A percentile compares a stretch with the other conserved stretches of the same genome.
Evolutionary conservation across 1,140 invertebrate genomes (phyloP).

Genomic region (Adoxophyes honmai): DNA sequence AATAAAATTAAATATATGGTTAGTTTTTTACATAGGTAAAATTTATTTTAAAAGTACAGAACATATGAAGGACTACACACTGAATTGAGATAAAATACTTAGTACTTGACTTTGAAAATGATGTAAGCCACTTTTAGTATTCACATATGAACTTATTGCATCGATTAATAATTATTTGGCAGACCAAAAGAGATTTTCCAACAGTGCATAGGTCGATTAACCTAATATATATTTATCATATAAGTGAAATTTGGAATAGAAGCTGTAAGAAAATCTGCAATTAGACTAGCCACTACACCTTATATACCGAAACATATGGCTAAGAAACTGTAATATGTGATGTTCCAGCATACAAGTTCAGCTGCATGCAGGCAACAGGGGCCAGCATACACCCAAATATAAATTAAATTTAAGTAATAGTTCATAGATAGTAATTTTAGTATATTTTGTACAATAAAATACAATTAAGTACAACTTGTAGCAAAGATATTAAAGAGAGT

Average conservation of each 20-base stretch:
- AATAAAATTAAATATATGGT: slow-evolving; percentile 78
- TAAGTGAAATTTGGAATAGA: slow-evolving; percentile 74
- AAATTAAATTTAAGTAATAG: slow-evolving; percentile 73
- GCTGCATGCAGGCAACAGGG: slow-evolving; percentile 68
- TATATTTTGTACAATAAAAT: slow-evolving; percentile 80
- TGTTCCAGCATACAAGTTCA: slow-evolving; percentile 74
- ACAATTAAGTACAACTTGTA: slow-evolving; percentile 79
- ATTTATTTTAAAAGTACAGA: slow-evolving; percentile 77
- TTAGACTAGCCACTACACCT: slow-evolving; percentile 75
- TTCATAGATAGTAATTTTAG: slow-evolving; percentile 77
- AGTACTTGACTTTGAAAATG: slow-evolving; percentile 72
- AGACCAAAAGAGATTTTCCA: slow-evolving; percentile 77
- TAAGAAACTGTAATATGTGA: slow-evolving; percentile 71
- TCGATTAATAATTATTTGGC: slow-evolving; percentile 72
- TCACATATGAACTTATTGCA: slow-evolving; percentile 74
- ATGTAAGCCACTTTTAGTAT: slow-evolving; percentile 74
- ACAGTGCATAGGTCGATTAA: slow-evolving; percentile 73
- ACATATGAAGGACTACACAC: slow-evolving; percentile 76
- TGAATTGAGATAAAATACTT: slow-evolving; percentile 77
- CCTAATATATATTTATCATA: slow-evolving; percentile 57
- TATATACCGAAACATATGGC: slow-evolving; percentile 75
- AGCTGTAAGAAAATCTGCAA: slow-evolving; percentile 77
- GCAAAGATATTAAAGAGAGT: slow-evolving; percentile 79
- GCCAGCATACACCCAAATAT: slow-evolving; percentile 75
- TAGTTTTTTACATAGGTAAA: slow-evolving; percentile 78